Percentiles rank a stretch among this genome's conserved stretches.
phyloP scores from a whole-genome alignment of 2,113 vertebrate species.

The Bubo blakistoni region DNA sequence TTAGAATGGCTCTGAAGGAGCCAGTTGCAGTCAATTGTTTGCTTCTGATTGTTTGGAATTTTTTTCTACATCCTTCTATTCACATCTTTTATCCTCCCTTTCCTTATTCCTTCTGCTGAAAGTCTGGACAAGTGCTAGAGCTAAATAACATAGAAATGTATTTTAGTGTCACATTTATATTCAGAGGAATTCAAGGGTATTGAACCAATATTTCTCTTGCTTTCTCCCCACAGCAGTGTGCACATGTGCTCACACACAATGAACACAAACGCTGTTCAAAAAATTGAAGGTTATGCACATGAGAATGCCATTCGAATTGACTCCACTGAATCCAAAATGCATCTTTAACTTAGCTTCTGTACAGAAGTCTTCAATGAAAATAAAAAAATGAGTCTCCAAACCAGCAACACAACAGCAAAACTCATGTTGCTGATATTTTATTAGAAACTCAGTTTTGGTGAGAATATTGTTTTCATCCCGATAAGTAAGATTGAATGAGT shows the following conservation, averaged over 20 bases:
- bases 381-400: neutral
- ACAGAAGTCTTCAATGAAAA: neutral
- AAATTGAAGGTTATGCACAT: neutral
- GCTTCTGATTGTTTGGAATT: neutral
- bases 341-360: neutral
- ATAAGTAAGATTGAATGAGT: neutral
- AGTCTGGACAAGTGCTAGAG: neutral
- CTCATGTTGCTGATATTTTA: neutral
- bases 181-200: neutral
- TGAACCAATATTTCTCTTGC: neutral
- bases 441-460: neutral
- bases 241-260: neutral
- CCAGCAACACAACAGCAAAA: neutral
- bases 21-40: neutral
- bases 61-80: neutral
- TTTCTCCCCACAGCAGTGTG: neutral
- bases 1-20: conserved; percentile 17
- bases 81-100: neutral
- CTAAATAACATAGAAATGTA: neutral
- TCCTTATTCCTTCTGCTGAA: neutral
- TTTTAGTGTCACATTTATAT: neutral
- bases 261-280: neutral
- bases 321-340: neutral
- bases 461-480: neutral
- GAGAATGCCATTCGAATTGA: neutral